phyloP scores from a whole-genome alignment of 2,113 vertebrate genomes.

The Eidolon helvum region DNA sequence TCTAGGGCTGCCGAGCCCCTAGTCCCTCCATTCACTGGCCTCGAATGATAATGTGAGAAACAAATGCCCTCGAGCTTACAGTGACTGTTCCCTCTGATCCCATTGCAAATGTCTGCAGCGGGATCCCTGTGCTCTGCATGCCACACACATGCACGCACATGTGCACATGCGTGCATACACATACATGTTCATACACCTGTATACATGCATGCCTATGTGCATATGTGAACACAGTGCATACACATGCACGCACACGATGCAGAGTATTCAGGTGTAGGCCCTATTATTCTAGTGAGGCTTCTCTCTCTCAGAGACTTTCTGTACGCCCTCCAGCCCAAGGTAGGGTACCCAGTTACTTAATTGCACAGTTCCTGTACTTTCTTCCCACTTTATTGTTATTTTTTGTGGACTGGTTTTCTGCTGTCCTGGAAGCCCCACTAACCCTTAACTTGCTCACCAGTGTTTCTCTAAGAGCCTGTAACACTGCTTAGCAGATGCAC shows the following conservation, averaged over 20 bases:
- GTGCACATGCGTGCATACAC: background rate
- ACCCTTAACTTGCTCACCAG: background rate
- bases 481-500: background rate
- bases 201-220: background rate
- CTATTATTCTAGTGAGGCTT: background rate
- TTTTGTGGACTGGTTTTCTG: background rate
- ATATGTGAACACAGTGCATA: background rate
- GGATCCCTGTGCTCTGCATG: background rate
- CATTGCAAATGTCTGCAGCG: background rate
- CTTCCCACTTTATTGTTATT: background rate
- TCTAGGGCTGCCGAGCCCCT: background rate
- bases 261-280: background rate
- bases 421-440: background rate
- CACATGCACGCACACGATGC: background rate
- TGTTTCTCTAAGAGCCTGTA: background rate
- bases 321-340: background rate
- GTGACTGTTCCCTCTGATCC: background rate
- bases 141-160: accelerated
- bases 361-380: accelerated
- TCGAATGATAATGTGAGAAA: background rate
- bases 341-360: background rate
- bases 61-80: accelerated
- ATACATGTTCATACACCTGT: accelerated
- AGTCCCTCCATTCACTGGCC: background rate
- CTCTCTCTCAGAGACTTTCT: background rate